Percentiles rank a stretch among this genome's conserved stretches.
Conservation (phyloP, 1,140 invertebrate species). For the Himalopsyche phryganea region DNA sequence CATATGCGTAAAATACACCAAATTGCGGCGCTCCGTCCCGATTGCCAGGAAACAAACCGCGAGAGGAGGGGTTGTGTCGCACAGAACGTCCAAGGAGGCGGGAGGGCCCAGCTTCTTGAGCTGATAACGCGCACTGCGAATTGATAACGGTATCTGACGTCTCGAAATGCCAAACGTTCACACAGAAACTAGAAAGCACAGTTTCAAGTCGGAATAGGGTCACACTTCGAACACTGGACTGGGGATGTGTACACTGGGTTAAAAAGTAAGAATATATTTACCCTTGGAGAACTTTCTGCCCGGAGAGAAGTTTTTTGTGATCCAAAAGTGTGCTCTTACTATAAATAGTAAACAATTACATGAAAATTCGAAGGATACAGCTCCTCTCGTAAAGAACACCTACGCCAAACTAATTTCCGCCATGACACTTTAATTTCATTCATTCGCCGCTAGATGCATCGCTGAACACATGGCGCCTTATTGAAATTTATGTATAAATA, state of each 20-base stretch:
- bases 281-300: constrained; percentile 5
- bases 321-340: no score
- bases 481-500: no score
- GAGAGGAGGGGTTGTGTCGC: constrained; percentile 50
- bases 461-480: constrained; percentile 21
- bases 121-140: constrained; percentile 35
- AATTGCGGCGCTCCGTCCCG: constrained; percentile 52
- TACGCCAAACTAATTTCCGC: constrained; percentile 48
- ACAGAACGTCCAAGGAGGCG: constrained; percentile 19
- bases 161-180: constrained; percentile 30
- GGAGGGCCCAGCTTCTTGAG: constrained; percentile 40
- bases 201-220: constrained; percentile 13
- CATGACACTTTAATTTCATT: constrained; percentile 46
- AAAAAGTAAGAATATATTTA: constrained; percentile 3
- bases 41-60: constrained; percentile 47
- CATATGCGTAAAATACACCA: constrained; percentile 45
- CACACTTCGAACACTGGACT: constrained; percentile 4
- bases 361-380: constrained; percentile 11
- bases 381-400: constrained; percentile 23
- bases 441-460: constrained; percentile 39
- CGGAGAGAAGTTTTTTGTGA: background rate
- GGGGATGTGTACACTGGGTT: constrained; percentile 4
- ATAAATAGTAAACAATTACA: background rate
- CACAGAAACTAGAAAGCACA: constrained; percentile 21
- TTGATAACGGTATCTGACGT: constrained; percentile 52